These are phyloP conservation scores for Bedellia somnulentella DNA, from an alignment of 2,888 invertebrate genomes.

Conservation along the genomic window DNA sequence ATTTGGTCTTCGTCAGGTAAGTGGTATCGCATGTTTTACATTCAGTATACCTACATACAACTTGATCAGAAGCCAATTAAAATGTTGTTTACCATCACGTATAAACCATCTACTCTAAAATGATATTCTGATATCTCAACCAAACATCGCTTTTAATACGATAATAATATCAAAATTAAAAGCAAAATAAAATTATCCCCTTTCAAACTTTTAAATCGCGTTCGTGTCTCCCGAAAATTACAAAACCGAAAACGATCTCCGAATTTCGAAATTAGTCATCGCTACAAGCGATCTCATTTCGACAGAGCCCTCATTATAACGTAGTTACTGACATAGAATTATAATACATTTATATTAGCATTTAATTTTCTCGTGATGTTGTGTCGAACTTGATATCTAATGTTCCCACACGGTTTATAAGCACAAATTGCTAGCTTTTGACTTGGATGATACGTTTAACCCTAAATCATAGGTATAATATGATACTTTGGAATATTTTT, in stretches of 20 bases:
- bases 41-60: no score
- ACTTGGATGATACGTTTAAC: constrained; percentile 10
- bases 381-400: constrained; percentile 23
- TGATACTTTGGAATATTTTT: no score
- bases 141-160: no score
- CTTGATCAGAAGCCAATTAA: no score
- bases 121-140: no score
- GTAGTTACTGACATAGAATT: constrained; percentile 46
- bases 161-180: background rate
- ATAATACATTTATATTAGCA: constrained; percentile 53
- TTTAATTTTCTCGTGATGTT: constrained; percentile 49
- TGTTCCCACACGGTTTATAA: constrained; percentile 28
- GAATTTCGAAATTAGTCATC: constrained; percentile 9
- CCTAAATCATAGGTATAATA: constrained; percentile 2
- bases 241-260: background rate
- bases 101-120: no score
- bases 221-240: background rate
- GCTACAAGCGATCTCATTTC: constrained; percentile 47
- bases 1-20: no score
- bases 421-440: constrained; percentile 24
- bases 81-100: no score
- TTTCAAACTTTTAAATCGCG: background rate
- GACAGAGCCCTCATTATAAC: constrained; percentile 39
- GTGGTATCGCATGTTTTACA: no score
- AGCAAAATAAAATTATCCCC: background rate